phyloP scores from a whole-genome alignment of 64 coral and sea anemone species.

The Stichodactyla mertensii region DNA sequence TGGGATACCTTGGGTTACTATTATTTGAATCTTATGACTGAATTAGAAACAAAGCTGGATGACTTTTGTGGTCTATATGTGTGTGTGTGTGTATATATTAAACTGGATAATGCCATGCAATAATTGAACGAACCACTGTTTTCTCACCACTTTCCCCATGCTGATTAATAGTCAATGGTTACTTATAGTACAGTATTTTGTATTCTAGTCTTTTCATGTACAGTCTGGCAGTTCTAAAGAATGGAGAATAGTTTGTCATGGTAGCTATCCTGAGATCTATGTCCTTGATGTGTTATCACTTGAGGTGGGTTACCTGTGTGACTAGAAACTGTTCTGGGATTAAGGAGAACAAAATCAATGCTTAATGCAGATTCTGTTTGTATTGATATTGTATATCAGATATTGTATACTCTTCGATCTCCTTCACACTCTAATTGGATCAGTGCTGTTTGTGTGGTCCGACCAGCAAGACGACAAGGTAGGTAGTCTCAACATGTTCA shows the following conservation, averaged over 20 bases:
- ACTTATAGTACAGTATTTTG: neutral
- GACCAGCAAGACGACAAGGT: slow-evolving; percentile 91
- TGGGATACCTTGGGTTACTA: too few relatives aligned
- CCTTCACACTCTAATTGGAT: slow-evolving; percentile 85
- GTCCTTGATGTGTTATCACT: slow-evolving; percentile 76
- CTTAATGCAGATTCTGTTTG: too few relatives aligned
- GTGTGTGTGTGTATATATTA: too few relatives aligned
- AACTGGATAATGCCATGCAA: too few relatives aligned
- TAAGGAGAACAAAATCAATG: too few relatives aligned
- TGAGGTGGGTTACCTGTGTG: slow-evolving; percentile 28
- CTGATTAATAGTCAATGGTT: neutral
- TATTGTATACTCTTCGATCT: slow-evolving; percentile 36
- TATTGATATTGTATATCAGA: neutral
- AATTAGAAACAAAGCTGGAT: too few relatives aligned
- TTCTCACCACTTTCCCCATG: neutral
- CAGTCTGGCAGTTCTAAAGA: slow-evolving; percentile 72
- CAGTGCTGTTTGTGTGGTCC: slow-evolving; percentile 80
- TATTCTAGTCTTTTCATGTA: slow-evolving; percentile 83
- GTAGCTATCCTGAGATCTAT: slow-evolving; percentile 90
- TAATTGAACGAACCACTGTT: too few relatives aligned
- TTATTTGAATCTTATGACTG: too few relatives aligned
- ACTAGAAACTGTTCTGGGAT: too few relatives aligned
- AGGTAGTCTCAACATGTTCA: neutral
- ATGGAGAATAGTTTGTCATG: slow-evolving; percentile 93
- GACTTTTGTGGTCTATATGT: too few relatives aligned